Conservation (phyloP, 2,888 invertebrate species). For the Diaperis boleti region DNA sequence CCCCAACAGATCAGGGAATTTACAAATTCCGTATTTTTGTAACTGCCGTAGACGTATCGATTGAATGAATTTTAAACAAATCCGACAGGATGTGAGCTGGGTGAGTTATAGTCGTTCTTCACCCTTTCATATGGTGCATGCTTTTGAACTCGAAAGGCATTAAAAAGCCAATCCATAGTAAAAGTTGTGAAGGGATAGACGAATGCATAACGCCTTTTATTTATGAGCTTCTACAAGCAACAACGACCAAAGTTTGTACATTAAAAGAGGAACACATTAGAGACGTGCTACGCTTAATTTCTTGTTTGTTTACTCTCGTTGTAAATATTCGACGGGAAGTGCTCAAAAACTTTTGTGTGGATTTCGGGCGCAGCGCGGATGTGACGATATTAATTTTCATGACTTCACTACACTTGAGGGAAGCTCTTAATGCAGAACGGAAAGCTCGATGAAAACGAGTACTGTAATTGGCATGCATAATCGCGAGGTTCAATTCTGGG, state of each 20-base stretch:
- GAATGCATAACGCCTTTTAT: slow-evolving; percentile 33
- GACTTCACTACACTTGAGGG: slow-evolving; percentile 36
- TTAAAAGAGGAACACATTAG: slow-evolving; percentile 42
- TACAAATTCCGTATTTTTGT: too few species aligned
- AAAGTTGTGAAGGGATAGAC: slow-evolving; percentile 28
- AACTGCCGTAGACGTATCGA: too few species aligned
- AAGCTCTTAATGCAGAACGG: slow-evolving; percentile 7
- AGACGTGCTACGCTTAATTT: slow-evolving; percentile 42
- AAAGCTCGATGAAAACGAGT: background rate
- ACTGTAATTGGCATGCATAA: slow-evolving; percentile 1
- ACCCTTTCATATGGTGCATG: background rate
- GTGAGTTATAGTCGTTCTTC: background rate
- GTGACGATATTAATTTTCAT: slow-evolving; percentile 51
- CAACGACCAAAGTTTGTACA: slow-evolving; percentile 41
- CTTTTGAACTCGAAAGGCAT: background rate
- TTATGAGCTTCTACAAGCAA: slow-evolving; percentile 33
- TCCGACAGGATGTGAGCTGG: too few species aligned
- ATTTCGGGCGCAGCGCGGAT: slow-evolving; percentile 43
- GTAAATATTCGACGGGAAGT: slow-evolving; percentile 50
- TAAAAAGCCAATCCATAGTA: slow-evolving; percentile 18
- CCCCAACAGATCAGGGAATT: too few species aligned
- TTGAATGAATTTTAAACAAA: too few species aligned
- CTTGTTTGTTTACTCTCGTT: slow-evolving; percentile 47
- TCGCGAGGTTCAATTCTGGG: background rate
- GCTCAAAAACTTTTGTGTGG: slow-evolving; percentile 48